A percentile compares a stretch with the other conserved stretches of the same genome.
Evolutionary conservation across 1,140 invertebrate species (phyloP).

Genomic region (Eubasilissa regina): DNA sequence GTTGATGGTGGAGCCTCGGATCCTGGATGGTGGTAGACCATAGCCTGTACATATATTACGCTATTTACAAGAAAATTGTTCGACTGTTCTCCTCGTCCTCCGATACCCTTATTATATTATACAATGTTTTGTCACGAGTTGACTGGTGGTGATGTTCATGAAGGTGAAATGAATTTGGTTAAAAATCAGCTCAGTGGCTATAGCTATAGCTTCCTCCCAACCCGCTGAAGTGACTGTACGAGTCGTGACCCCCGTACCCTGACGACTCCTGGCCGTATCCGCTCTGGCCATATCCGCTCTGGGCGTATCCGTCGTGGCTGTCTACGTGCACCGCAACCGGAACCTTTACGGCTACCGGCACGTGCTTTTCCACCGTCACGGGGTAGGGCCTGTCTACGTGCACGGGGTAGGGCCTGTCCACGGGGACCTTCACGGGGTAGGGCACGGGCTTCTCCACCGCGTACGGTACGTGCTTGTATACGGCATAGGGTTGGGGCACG

Average conservation of each 20-base stretch:
- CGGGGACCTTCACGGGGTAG: constrained; percentile 75
- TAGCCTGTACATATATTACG: not conserved
- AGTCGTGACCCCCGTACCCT: not conserved
- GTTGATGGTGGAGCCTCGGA: not conserved
- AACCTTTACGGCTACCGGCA: constrained; percentile 74
- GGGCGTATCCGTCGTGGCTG: constrained; percentile 59
- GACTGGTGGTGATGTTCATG: constrained; percentile 26
- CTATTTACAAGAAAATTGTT: not conserved
- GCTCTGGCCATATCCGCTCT: constrained; percentile 58
- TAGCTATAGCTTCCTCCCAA: constrained; percentile 68
- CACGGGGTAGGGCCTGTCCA: constrained; percentile 75
- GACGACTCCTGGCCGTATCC: constrained; percentile 1
- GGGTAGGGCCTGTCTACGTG: constrained; percentile 69
- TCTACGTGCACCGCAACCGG: constrained; percentile 68
- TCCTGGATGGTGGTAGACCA: not conserved
- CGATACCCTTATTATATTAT: constrained; percentile 41
- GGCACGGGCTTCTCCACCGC: constrained; percentile 78
- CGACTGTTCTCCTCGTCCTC: constrained; percentile 10
- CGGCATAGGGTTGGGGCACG: constrained; percentile 73
- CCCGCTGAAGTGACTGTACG: constrained; percentile 61
- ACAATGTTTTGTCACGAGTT: constrained; percentile 32
- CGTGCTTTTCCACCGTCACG: constrained; percentile 73
- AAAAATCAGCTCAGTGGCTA: constrained; percentile 65
- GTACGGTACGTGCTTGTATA: constrained; percentile 75
- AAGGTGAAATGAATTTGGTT: constrained; percentile 48